These are phyloP conservation scores for Hyalella azteca DNA, from an alignment of 2,888 invertebrate genomes.

Conservation along the genomic window DNA sequence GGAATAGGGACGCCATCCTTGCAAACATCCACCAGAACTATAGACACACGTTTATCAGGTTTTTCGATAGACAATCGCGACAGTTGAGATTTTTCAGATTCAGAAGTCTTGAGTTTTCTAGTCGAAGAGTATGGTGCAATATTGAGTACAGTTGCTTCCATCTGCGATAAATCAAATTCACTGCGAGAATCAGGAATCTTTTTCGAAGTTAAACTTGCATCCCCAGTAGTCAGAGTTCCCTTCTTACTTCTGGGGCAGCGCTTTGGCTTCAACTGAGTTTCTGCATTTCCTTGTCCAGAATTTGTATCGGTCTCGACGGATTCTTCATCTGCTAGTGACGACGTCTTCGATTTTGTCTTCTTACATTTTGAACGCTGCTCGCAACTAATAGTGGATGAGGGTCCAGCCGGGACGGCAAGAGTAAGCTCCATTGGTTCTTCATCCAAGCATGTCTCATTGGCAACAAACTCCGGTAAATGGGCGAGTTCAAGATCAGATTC, in stretches of 20 bases:
- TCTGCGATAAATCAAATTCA: neutral
- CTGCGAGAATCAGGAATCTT: too few relatives aligned
- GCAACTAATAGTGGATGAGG: neutral
- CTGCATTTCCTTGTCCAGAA: neutral
- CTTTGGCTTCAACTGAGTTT: neutral
- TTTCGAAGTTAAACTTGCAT: too few relatives aligned
- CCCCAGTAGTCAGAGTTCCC: too few relatives aligned
- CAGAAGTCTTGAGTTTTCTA: neutral
- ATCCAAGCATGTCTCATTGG: slow-evolving; percentile 5
- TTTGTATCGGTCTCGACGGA: neutral
- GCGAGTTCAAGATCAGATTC: neutral
- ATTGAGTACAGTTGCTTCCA: slow-evolving; percentile 4
- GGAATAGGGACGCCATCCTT: too few relatives aligned
- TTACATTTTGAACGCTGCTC: neutral
- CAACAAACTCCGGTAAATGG: neutral
- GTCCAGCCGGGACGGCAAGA: neutral
- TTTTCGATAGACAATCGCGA: neutral
- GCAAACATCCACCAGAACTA: neutral
- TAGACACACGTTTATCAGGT: neutral
- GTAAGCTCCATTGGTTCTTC: slow-evolving; percentile 8
- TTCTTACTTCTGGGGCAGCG: neutral
- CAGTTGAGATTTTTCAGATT: neutral
- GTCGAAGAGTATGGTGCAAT: neutral
- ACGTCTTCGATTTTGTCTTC: neutral
- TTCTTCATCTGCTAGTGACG: neutral